Conservation (phyloP, 2,113 vertebrate species). For the Lontra canadensis region DNA sequence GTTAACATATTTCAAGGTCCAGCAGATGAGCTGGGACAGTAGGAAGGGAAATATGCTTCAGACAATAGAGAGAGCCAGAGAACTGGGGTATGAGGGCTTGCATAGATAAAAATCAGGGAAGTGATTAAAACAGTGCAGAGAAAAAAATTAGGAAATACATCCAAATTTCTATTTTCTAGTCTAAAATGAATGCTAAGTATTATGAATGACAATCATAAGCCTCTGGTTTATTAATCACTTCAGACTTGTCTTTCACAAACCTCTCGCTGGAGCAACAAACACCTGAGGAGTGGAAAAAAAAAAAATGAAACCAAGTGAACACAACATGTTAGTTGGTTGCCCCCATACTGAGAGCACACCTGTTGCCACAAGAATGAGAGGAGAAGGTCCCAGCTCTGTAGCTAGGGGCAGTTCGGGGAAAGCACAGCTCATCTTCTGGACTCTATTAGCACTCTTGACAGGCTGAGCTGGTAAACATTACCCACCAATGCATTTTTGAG, state of each 20-base stretch:
- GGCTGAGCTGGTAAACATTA: not conserved
- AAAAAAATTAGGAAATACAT: not conserved
- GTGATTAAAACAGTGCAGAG: not conserved
- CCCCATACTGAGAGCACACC: not conserved
- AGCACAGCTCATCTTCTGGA: fast-evolving
- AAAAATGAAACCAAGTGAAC: not conserved
- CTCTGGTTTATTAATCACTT: not conserved
- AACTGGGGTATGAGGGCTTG: not conserved
- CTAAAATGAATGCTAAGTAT: not conserved
- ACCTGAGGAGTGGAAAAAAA: not conserved
- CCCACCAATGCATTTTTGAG: not conserved
- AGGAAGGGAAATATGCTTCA: not conserved
- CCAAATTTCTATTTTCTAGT: not conserved
- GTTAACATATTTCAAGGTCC: not conserved
- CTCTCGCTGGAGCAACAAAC: not conserved
- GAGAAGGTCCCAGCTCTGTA: not conserved
- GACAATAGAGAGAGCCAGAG: not conserved
- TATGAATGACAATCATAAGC: not conserved
- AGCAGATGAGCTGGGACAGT: not conserved
- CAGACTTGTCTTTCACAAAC: not conserved
- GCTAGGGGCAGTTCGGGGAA: not conserved
- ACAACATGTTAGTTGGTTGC: not conserved
- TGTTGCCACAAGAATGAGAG: not conserved
- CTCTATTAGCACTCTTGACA: fast-evolving
- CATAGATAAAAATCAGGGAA: not conserved